Base-by-base conservation (phyloP, 1,140 invertebrate genomes). In the Listronotus oregonensis region DNA sequence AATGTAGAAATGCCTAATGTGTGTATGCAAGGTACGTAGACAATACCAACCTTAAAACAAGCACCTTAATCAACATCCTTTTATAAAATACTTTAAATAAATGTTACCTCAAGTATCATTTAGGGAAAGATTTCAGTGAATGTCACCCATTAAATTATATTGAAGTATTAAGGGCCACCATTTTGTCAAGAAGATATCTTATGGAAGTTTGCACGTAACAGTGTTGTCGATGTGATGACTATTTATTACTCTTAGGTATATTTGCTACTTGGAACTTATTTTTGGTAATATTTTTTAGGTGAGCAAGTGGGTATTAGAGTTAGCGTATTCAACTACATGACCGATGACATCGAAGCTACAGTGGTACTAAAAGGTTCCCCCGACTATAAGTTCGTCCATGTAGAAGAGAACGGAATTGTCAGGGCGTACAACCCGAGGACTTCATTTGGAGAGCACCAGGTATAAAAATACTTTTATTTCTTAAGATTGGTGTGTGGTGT, bases 281-380 rank as follows among this genome's bases (percentile, higher is more conserved):
- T n/a, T 42, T 12, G 7, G 10, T 12, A 12, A 12, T 42, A 12
- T 15, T 15, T 31, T 58, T 31, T 3, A 47, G 50, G 96, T 15
- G 96, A 99, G 81, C 96, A 98, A 80, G 85, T 98, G 34, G 96
- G 95, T 5, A 84, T 98, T 1, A 83, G 96, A 15, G 91, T 97
- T 0, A 93, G 92, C 0, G 90, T 98, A 0, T 98, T 98, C 78
- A 99, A 98, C 81, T 96, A 96, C 77, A 89, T 94, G 88, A 85
- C 84, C 18, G 86, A 88, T 42, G 86, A 90, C 55, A 89, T 95
- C 54, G 90, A 93, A 81, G 93, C 92, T 6, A 87, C 92, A 0
- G 90, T 98, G 0, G 90, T 95, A 6, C 81, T 98, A 14, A 86
- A 86, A n/a, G 86, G 87, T n/a, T 95, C 93, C 14, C 84, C 84